phyloP scores from a whole-genome alignment of 2,797 vertebrate genomes.

The Astyanax mexicanus region DNA sequence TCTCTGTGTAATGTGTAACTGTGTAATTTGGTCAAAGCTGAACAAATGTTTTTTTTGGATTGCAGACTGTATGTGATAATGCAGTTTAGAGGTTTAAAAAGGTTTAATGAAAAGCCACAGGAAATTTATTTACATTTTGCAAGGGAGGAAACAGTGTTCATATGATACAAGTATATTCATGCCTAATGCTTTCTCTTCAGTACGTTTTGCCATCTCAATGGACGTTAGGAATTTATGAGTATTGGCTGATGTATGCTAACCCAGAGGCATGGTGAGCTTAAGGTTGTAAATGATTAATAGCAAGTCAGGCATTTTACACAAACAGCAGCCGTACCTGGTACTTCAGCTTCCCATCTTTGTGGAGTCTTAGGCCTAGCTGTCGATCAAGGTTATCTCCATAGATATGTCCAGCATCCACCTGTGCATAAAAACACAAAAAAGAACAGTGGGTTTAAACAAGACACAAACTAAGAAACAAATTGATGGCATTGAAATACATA shows the following conservation, averaged over 20 bases:
- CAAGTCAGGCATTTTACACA: background rate
- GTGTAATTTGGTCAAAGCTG: no score
- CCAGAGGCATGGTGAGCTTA: slow-evolving; percentile 9
- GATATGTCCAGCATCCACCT: slow-evolving; percentile 92
- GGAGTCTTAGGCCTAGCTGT: slow-evolving; percentile 88
- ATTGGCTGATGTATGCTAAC: background rate
- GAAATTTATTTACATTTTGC: no score
- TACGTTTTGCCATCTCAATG: background rate
- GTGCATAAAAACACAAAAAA: slow-evolving; percentile 21
- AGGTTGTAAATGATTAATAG: background rate
- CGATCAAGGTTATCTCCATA: slow-evolving; percentile 88
- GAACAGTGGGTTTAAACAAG: background rate
- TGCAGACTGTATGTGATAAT: no score
- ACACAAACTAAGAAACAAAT: no score
- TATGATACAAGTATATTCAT: background rate
- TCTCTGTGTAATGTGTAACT: no score
- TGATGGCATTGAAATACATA: no score
- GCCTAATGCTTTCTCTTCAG: background rate
- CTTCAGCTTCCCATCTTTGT: slow-evolving; percentile 91
- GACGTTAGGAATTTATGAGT: background rate
- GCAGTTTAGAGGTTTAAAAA: no score
- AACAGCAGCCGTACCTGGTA: slow-evolving; percentile 84
- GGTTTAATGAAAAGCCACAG: no score
- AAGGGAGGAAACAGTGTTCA: no score
- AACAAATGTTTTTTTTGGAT: no score